Evolutionary conservation across 2,797 vertebrate species (phyloP).

Genomic region (Cichlasoma orientale): DNA sequence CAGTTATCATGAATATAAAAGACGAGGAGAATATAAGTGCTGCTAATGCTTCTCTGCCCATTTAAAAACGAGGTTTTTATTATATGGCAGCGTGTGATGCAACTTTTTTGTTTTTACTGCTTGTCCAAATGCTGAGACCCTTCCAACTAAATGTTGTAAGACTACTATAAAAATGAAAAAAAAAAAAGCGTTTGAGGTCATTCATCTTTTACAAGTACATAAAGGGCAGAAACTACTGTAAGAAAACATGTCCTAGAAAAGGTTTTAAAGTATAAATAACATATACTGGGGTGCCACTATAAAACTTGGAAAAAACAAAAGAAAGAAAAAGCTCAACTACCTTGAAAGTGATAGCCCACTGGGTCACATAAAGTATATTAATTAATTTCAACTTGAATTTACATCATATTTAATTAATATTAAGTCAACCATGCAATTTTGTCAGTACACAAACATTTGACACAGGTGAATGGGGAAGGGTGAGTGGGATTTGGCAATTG

Average conservation of each 20-base stretch:
- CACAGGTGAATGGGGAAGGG: constrained; percentile 60
- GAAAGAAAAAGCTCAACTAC: not conserved
- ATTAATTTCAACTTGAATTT: not conserved
- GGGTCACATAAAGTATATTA: not conserved
- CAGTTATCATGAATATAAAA: constrained; percentile 83
- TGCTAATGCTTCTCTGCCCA: constrained; percentile 28
- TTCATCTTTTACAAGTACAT: constrained; percentile 3
- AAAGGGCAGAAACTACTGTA: constrained; percentile 30
- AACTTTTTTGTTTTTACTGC: constrained; percentile 13
- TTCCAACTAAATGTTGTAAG: constrained; percentile 32
- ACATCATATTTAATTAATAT: not conserved
- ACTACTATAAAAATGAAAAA: not conserved
- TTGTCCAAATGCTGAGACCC: constrained; percentile 25
- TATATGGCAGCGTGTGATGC: constrained; percentile 6
- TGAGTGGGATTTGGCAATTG: constrained; percentile 72
- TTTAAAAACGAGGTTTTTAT: constrained; percentile 6
- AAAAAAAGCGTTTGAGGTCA: not conserved
- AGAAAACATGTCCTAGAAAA: constrained; percentile 7
- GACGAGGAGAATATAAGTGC: constrained; percentile 65
- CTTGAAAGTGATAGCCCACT: not conserved
- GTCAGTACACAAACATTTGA: constrained; percentile 66
- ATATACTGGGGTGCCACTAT: not conserved
- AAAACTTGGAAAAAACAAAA: not conserved
- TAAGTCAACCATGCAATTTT: constrained; percentile 16
- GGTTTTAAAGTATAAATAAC: not conserved